Conservation (phyloP, 1,140 invertebrate genomes). For the Zaprionus kolodkinae region DNA sequence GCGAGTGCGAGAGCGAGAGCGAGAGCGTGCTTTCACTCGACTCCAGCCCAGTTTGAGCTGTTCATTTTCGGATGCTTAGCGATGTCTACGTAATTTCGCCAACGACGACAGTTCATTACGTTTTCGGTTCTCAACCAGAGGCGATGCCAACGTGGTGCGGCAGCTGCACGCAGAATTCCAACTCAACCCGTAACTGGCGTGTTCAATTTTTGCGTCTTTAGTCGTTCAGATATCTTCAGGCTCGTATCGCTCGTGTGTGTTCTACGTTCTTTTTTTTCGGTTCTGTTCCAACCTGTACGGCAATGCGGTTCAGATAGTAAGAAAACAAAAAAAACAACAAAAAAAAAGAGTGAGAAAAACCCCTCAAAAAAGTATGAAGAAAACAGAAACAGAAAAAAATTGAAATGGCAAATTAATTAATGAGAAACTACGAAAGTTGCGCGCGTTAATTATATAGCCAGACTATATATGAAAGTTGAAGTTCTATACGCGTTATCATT, state of each 20-base stretch:
- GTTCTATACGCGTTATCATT: neutral
- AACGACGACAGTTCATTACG: slow-evolving; percentile 68
- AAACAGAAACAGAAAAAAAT: too few species aligned
- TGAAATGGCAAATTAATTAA: slow-evolving; percentile 3
- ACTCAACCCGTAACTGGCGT: neutral
- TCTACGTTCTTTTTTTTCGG: too few species aligned
- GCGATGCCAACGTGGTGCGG: slow-evolving; percentile 52
- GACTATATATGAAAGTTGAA: neutral
- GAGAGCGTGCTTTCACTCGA: slow-evolving; percentile 43
- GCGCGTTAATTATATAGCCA: slow-evolving; percentile 1
- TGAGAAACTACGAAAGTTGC: slow-evolving; percentile 3
- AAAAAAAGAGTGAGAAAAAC: neutral
- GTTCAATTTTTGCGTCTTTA: slow-evolving; percentile 34
- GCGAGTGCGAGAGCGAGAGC: slow-evolving; percentile 8
- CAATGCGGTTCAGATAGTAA: neutral
- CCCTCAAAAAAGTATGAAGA: neutral
- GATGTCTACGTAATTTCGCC: slow-evolving; percentile 44
- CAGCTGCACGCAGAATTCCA: slow-evolving; percentile 45
- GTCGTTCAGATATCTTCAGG: neutral
- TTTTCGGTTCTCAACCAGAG: slow-evolving; percentile 74
- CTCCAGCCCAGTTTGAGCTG: slow-evolving; percentile 20
- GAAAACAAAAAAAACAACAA: neutral
- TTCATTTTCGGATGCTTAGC: slow-evolving; percentile 58
- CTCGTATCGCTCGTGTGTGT: neutral
- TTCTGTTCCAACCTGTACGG: too few species aligned